Evolutionary conservation across 2,888 invertebrate species (phyloP).

Genomic region (Calameuta pallipes): DNA sequence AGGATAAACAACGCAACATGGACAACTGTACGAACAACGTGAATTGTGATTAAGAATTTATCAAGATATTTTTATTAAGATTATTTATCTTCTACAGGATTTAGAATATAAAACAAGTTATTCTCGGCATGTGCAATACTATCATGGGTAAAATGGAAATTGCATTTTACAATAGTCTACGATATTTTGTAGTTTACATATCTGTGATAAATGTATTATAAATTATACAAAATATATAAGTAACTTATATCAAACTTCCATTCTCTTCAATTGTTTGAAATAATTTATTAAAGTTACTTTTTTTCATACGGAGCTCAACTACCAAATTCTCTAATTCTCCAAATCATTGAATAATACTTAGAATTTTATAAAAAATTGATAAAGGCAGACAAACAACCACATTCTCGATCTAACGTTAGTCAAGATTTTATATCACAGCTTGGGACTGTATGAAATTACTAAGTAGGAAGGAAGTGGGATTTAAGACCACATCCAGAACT

Average conservation of each 20-base stretch:
- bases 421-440: too few species aligned
- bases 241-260: slow-evolving; percentile 52
- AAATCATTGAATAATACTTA: too few species aligned
- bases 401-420: too few species aligned
- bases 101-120: background rate
- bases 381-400: too few species aligned
- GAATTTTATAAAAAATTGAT: too few species aligned
- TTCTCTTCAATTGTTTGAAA: slow-evolving; percentile 3
- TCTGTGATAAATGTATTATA: slow-evolving; percentile 65
- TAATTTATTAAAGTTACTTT: too few species aligned
- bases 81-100: background rate
- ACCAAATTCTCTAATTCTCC: too few species aligned
- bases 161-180: slow-evolving; percentile 59
- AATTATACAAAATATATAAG: slow-evolving; percentile 37
- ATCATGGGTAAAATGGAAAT: slow-evolving; percentile 28
- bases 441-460: too few species aligned
- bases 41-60: slow-evolving; percentile 1
- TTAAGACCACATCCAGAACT: slow-evolving; percentile 39
- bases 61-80: background rate
- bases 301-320: too few species aligned
- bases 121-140: slow-evolving; percentile 33
- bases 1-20: slow-evolving; percentile 42
- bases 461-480: slow-evolving; percentile 39
- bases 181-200: slow-evolving; percentile 64
- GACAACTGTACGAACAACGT: slow-evolving; percentile 18